Evolutionary conservation across 2,888 invertebrate species (phyloP), one percentile per base, ranked within the genome.

Genomic region (Ectropis crepuscularia): DNA sequence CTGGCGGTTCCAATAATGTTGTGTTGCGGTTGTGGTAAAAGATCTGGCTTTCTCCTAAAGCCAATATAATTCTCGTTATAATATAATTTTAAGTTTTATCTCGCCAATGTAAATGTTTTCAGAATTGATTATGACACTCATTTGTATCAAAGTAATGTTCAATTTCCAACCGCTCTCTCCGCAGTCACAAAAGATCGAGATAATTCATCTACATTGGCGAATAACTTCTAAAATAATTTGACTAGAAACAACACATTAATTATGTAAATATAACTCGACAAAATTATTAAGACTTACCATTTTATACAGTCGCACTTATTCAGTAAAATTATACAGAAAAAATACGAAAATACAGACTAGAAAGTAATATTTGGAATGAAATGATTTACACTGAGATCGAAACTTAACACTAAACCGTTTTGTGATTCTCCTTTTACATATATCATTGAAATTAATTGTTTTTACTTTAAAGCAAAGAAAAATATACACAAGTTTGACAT

Each of bases 61-160:
- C 92, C 91, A 82, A 87, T 91, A 89, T 89, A 90, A 86, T 90
- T 91, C 87, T 90, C 80, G 85, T 87, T 83, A 81, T 82, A 86
- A 80, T 84, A 61, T 53, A 68, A 64, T 83, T 82, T 80, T 78
- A 82, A 83, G 0, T 53, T 81, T 79, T 82, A 39, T 85, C 85
- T 82, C 80, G 78, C 83, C 80, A 86, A 86, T 86, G 86, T 85
- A 87, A 85, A 85, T 76, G 77, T 70, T 62, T 61, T 58, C 47
- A 58, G 16, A 28, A 28, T 28, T 28, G 16, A 28, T 28, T 28
- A 28, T 28, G 16, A 28, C 16, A 28, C 16, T 28, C 4, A 28
- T 28, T 28, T 28, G 16, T 28, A 1, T 28, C 16, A 28, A 28
- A 1, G 16, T 28, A 28, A 28, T 28, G 16, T 28, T 28, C 16